Percentiles rank a stretch among this genome's conserved stretches.
phyloP scores from a whole-genome alignment of 2,113 vertebrate genomes.

The Atlantisia rogersi region DNA sequence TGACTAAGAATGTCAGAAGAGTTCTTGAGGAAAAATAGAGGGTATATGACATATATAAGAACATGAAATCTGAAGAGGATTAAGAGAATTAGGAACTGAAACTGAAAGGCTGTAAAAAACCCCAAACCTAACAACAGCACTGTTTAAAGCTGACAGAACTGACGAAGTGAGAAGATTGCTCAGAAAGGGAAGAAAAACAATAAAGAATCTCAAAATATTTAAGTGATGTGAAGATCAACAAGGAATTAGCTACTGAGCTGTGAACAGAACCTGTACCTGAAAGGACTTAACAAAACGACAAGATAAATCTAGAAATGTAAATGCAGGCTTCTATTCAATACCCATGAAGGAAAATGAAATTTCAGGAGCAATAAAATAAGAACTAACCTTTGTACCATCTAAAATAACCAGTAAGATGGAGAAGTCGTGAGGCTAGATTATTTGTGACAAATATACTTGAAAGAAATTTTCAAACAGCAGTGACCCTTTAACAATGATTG shows the following conservation, averaged over 20 bases:
- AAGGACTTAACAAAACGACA: not conserved
- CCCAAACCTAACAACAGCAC: not conserved
- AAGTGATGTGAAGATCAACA: not conserved
- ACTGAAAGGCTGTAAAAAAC: not conserved
- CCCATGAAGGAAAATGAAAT: conserved; percentile 4
- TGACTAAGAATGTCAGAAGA: conserved; percentile 36
- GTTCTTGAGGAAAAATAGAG: conserved; percentile 1
- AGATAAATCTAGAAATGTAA: not conserved
- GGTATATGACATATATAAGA: conserved; percentile 27
- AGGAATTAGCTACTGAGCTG: not conserved
- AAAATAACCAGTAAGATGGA: not conserved
- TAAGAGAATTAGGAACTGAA: conserved; percentile 44
- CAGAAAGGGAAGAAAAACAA: conserved; percentile 11
- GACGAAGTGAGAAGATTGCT: not conserved
- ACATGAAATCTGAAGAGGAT: conserved; percentile 30
- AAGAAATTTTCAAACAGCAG: not conserved
- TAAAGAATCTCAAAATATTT: not conserved
- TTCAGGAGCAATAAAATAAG: not conserved
- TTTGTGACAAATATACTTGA: not conserved
- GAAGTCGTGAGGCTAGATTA: not conserved
- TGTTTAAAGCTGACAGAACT: not conserved
- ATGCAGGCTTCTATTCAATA: not conserved
- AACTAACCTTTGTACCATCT: not conserved
- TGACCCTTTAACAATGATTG: not conserved
- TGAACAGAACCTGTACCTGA: not conserved